Evolutionary conservation across 2,113 vertebrate genomes (phyloP), one percentile per base, ranked within the genome.

Genomic region (Buteo buteo): DNA sequence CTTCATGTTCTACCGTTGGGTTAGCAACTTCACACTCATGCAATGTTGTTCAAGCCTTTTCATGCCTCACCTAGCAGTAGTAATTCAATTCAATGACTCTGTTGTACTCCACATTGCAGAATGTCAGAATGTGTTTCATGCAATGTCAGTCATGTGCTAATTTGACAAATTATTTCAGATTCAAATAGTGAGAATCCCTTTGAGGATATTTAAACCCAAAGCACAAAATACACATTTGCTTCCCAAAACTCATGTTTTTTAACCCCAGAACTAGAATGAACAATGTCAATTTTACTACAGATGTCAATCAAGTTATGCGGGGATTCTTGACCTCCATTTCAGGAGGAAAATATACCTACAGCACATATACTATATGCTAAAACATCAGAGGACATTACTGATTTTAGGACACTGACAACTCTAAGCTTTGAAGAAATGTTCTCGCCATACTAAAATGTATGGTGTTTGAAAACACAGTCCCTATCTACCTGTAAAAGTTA

Each of bases 131-230:
- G 72, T 78, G 84, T 97, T 97, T 97, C 96, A 93, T 85, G 92
- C 88, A 92, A 69, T 84, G 96, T 94, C 97, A 97, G 67, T 97
- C 95, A 93, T 93, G 95, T 71, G 76, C 90, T 96, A 95, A 96
- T 96, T 96, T 97, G 97, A 97, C 95, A 97, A 97, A 97, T 97
- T 94, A 96, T 97, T 96, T 96, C 93, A 96, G 87, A 96, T 93
- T 94, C 89, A 96, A 96, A 93, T 91, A 93, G 91, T 90, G 86
- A 73, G 59, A 94, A 96, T 94, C 95, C 94, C 96, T 97, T 88
- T 90, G 95, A 97, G 94, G 88, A 72, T 96, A 96, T 94, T 94
- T 92, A 96, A 96, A 90, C 82, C 52, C 67, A 78, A 66, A 84
- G 72, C 40, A 66, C 42, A 91, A 95, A 91, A 79, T 80, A 88